These are phyloP conservation scores for Lindbergichthys nudifrons DNA, from an alignment of 2,797 vertebrate genomes.

Conservation along the genomic window DNA sequence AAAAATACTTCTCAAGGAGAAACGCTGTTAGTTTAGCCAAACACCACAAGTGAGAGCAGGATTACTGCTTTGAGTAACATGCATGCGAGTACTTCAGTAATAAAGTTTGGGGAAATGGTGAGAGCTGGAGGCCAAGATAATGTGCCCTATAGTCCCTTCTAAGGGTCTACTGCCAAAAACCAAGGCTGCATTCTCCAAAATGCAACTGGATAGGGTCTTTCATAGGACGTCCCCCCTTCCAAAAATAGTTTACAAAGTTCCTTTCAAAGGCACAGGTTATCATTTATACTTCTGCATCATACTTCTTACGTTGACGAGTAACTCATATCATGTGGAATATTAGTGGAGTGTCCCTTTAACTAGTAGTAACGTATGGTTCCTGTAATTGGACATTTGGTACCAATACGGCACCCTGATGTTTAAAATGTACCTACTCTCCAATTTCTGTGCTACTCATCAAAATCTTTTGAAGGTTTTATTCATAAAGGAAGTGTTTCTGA, in stretches of 20 bases:
- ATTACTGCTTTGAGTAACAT: neutral
- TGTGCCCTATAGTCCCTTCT: neutral
- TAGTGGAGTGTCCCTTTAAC: too few species aligned
- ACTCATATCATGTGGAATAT: neutral
- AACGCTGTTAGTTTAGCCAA: neutral
- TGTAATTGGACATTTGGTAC: neutral
- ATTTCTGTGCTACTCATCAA: neutral
- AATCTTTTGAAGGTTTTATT: neutral
- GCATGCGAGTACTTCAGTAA: neutral
- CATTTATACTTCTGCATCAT: neutral
- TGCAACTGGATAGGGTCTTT: neutral
- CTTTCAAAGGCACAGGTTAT: neutral
- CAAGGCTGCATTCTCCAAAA: neutral
- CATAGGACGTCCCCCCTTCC: neutral
- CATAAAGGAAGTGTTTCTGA: neutral
- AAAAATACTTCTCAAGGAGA: neutral
- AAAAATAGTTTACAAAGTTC: neutral
- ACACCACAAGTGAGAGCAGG: neutral
- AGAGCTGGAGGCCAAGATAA: neutral
- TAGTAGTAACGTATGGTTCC: too few species aligned
- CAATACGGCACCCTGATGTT: neutral
- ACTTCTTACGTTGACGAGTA: neutral
- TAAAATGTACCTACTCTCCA: neutral
- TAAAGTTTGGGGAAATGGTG: neutral
- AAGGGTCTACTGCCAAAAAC: neutral